phyloP scores from a whole-genome alignment of 2,888 invertebrate species.

The Himalopsyche tibetana region DNA sequence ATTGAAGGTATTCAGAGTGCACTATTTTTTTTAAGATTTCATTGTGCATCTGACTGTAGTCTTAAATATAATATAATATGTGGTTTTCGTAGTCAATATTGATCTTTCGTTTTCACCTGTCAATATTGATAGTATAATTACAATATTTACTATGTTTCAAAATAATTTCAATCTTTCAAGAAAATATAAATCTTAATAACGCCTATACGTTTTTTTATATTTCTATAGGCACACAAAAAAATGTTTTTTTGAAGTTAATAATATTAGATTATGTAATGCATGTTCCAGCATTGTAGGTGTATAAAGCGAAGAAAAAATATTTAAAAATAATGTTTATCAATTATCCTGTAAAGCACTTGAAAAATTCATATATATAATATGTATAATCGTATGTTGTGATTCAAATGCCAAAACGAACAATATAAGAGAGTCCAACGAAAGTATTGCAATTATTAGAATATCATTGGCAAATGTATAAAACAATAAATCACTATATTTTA shows the following conservation, averaged over 20 bases:
- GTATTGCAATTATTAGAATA: conserved; percentile 42
- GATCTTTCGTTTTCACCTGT: no score
- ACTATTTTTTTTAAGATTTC: no score
- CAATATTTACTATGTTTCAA: no score
- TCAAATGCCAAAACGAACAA: conserved; percentile 27
- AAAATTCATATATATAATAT: conserved; percentile 9
- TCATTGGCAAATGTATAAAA: conserved; percentile 38
- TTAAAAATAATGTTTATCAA: not conserved
- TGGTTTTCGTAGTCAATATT: no score
- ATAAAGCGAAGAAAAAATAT: not conserved
- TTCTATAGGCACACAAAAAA: not conserved
- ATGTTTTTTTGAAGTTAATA: not conserved
- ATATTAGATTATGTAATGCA: conserved; percentile 16
- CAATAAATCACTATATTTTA: conserved; percentile 37
- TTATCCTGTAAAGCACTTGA: conserved; percentile 11
- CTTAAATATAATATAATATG: no score
- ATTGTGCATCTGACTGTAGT: no score
- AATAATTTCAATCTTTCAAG: not conserved
- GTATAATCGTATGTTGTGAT: conserved; percentile 8
- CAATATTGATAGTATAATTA: no score
- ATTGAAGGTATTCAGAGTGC: no score
- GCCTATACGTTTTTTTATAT: not conserved
- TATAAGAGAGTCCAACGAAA: conserved; percentile 33
- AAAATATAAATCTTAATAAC: conserved; percentile 13
- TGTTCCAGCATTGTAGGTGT: conserved; percentile 15